Base-by-base conservation (phyloP, 2,797 vertebrate species). In the Semotilus atromaculatus region DNA sequence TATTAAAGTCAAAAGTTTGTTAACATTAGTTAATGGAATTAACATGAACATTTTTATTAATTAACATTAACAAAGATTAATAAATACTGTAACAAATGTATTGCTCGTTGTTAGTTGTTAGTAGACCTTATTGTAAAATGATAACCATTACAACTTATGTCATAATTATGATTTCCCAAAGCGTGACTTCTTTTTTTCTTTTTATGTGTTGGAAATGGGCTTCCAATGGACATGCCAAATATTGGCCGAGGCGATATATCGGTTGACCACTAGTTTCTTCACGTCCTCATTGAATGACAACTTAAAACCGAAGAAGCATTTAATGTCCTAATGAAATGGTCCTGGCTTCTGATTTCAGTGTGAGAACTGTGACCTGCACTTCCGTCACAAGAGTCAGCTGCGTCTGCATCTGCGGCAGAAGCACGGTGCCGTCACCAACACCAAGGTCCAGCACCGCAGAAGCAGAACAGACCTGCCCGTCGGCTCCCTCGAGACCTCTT, bases 341-440 rank as follows among this genome's bases (percentile, higher is more conserved):
- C 16, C 36, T 34, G 26, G 68, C 58, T 85, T 40, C 36, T 85
- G 43, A 64, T 88, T 91, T 0, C 90, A 99, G 98, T 99, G 98
- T 92, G 98, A 99, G 94, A 97, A 97, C 91, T 99, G 98, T 88
- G 97, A 99, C 92, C 94, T 99, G 81, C 98, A 97, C 93, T 99
- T 99, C 90, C 96, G 97, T 90, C 98, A 99, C 95, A 99, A 99
- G 94, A 99, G 98, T 93, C 98, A 99, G 92, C 96, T 99, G 87
- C 95, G 98, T 89, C 96, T 99, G 72, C 98, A 99, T 85, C 94
- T 99, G 58, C 96, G 98, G 74, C 98, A 99, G 95, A 99, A 99
- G 90, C 98, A 99, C 0, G 98, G 97, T 0, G 97, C 97, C 34
- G 96, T 99, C 93, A 98, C 98, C 58, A 99, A 99, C 95, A 98